Percentiles rank a stretch among this genome's conserved stretches.
These are phyloP conservation scores for Paedocypris sp. DNA, from an alignment of 2,113 vertebrate species.

Conservation along the genomic window DNA sequence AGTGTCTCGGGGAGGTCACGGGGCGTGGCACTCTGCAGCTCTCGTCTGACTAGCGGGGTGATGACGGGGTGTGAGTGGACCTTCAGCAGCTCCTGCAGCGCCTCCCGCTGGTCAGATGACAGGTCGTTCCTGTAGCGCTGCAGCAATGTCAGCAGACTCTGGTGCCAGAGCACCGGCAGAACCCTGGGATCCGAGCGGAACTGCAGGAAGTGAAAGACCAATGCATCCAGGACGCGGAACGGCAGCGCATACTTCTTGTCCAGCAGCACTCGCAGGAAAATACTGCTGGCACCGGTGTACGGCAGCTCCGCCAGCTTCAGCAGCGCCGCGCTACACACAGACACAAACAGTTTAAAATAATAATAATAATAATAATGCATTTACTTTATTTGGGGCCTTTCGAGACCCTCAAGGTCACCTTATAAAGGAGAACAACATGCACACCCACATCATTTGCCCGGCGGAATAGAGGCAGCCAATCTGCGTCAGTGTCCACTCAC, in stretches of 20 bases:
- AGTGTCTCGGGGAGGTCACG: no score
- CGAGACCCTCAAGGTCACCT: no score
- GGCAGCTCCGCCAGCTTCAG: conserved; percentile 93
- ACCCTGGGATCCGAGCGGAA: conserved; percentile 74
- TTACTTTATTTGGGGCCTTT: no score
- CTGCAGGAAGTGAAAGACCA: conserved; percentile 87
- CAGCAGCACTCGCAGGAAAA: conserved; percentile 87
- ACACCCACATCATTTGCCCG: no score
- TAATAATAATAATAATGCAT: no score
- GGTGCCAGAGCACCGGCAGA: conserved; percentile 95
- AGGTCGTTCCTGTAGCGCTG: conserved; percentile 96
- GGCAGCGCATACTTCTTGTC: conserved; percentile 97
- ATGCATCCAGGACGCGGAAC: conserved; percentile 92
- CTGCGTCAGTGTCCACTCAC: no score
- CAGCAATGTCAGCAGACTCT: conserved; percentile 79
- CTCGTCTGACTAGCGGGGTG: conserved; percentile 75
- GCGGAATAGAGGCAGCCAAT: no score
- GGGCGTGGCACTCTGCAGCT: conserved; percentile 71
- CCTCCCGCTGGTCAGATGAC: conserved; percentile 80
- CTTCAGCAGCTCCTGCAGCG: conserved; percentile 81
- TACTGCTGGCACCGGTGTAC: conserved; percentile 92
- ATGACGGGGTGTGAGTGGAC: conserved; percentile 75
- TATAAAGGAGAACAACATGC: no score
- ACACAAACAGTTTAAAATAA: background rate
- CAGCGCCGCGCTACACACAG: conserved; percentile 75